Conservation (phyloP, 2,888 invertebrate genomes). For the Coleophora flavipennella region DNA sequence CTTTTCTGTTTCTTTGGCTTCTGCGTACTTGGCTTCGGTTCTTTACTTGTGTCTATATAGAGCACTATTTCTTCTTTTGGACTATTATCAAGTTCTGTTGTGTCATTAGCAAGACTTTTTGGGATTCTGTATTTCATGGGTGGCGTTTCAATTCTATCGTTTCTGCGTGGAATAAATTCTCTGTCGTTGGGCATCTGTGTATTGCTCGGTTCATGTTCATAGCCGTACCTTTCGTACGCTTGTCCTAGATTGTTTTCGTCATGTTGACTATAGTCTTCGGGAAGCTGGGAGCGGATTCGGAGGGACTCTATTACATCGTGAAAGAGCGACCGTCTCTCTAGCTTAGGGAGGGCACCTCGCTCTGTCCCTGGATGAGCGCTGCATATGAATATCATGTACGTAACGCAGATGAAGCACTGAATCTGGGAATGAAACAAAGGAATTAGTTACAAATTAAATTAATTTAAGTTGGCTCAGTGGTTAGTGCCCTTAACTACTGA, state of each 20-base stretch:
- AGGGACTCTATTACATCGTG: slow-evolving; percentile 59
- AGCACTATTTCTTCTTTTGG: slow-evolving; percentile 45
- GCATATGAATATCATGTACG: slow-evolving; percentile 51
- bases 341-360: slow-evolving; percentile 26
- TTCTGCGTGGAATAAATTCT: slow-evolving; percentile 52
- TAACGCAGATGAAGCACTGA: slow-evolving; percentile 62
- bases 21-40: slow-evolving; percentile 26
- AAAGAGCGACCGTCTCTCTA: slow-evolving; percentile 48
- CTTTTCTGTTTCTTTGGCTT: slow-evolving; percentile 38
- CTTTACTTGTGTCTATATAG: slow-evolving; percentile 39
- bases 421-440: slow-evolving; percentile 47
- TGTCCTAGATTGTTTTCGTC: slow-evolving; percentile 51
- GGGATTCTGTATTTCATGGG: slow-evolving; percentile 51
- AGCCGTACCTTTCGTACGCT: slow-evolving; percentile 39
- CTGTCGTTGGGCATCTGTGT: slow-evolving; percentile 42
- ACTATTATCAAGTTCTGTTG: slow-evolving; percentile 17
- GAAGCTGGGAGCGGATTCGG: slow-evolving; percentile 42
- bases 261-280: slow-evolving; percentile 42
- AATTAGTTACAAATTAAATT: too few species aligned
- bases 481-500: too few species aligned
- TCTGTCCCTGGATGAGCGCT: slow-evolving; percentile 40
- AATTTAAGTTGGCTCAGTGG: too few species aligned
- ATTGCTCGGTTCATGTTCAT: slow-evolving; percentile 31
- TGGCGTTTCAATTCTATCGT: slow-evolving; percentile 60
- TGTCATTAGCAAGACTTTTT: slow-evolving; percentile 35